These are phyloP conservation scores for Bradysia coprophila DNA, from an alignment of 1,140 invertebrate genomes.

Conservation along the genomic window DNA sequence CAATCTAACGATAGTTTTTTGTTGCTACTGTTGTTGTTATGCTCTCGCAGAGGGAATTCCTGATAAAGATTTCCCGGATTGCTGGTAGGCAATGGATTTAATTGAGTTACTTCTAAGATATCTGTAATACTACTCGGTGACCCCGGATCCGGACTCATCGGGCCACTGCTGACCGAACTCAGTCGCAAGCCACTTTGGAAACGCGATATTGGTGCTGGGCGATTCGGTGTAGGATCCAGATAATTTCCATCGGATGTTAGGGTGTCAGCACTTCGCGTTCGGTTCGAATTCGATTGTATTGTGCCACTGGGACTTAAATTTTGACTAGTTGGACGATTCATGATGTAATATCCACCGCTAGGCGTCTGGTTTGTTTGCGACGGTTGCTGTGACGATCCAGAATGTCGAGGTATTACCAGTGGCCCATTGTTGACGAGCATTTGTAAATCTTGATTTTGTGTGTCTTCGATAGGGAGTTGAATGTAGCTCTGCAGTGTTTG, in stretches of 20 bases:
- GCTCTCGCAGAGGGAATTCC: conserved; percentile 25
- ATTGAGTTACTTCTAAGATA: conserved; percentile 28
- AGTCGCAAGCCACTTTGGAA: conserved; percentile 14
- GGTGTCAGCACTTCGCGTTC: conserved; percentile 8
- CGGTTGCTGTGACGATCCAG: background rate
- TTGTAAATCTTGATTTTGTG: background rate
- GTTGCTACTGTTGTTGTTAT: conserved; percentile 26
- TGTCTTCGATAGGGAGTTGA: conserved; percentile 22
- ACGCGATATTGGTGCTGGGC: conserved; percentile 15
- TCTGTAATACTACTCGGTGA: conserved; percentile 28
- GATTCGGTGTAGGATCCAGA: conserved; percentile 26
- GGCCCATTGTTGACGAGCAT: background rate
- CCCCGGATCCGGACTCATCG: conserved; percentile 17
- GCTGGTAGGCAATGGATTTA: conserved; percentile 20
- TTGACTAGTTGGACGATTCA: conserved; percentile 2
- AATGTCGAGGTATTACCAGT: background rate
- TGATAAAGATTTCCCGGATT: conserved; percentile 13
- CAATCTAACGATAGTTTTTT: conserved; percentile 19
- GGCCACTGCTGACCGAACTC: conserved; percentile 11
- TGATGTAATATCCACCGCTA: conserved; percentile 6
- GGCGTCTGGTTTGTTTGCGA: background rate
- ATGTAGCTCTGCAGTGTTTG: conserved; percentile 74
- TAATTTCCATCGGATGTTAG: conserved; percentile 27
- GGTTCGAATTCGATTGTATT: background rate
- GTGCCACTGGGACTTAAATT: background rate